Evolutionary conservation across 2,797 vertebrate genomes (phyloP).

Genomic region (Sebastes ruberrimus): DNA sequence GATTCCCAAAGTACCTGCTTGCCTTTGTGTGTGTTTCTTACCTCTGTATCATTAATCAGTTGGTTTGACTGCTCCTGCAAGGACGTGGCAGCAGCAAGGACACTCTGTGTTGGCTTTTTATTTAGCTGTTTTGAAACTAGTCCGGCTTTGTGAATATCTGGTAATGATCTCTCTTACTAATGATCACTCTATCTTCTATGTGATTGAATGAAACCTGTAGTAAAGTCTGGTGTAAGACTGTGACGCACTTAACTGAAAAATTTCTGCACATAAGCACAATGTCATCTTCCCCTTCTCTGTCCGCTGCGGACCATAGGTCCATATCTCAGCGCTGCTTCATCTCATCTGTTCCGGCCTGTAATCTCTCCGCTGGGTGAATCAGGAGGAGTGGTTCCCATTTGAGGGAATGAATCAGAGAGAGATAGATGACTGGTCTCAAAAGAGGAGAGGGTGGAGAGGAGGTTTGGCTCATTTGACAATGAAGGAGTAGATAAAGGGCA

Average conservation of each 20-base stretch:
- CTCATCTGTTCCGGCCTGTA: slow-evolving; percentile 57
- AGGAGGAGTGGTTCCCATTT: slow-evolving; percentile 54
- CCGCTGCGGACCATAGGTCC: slow-evolving; percentile 17
- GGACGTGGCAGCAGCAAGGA: slow-evolving; percentile 69
- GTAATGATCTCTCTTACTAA: neutral
- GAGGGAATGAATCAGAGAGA: slow-evolving; percentile 47
- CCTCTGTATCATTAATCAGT: slow-evolving; percentile 72
- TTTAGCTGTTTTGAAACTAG: slow-evolving; percentile 32
- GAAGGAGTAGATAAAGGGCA: slow-evolving; percentile 28
- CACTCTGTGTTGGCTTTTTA: slow-evolving; percentile 17
- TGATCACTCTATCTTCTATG: neutral
- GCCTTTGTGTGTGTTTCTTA: slow-evolving; percentile 62
- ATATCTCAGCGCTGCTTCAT: slow-evolving; percentile 34
- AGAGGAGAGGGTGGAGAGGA: slow-evolving; percentile 31
- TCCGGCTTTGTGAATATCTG: slow-evolving; percentile 10
- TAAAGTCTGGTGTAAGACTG: neutral
- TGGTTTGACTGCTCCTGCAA: slow-evolving; percentile 62
- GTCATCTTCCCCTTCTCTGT: slow-evolving; percentile 19
- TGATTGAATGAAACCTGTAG: neutral
- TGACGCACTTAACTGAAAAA: neutral
- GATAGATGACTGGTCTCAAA: slow-evolving; percentile 39
- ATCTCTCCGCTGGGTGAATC: slow-evolving; percentile 49
- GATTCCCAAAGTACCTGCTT: slow-evolving; percentile 67
- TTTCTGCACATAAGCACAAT: slow-evolving; percentile 11
- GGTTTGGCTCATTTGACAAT: slow-evolving; percentile 31